Conservation (phyloP, 2,888 invertebrate species). For the Cloeon dipterum region DNA sequence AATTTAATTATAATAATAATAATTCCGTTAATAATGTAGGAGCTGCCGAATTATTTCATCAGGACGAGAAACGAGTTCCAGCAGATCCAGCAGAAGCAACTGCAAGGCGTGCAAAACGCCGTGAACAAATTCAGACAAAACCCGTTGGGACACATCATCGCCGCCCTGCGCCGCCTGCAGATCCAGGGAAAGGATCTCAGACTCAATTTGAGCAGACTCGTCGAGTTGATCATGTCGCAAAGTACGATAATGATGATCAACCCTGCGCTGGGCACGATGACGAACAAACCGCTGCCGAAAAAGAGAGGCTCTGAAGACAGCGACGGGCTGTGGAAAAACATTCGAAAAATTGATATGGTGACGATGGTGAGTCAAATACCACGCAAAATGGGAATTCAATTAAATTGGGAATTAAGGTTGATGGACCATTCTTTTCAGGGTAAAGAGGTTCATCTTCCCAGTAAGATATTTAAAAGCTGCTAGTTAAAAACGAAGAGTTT, state of each 20-base stretch:
- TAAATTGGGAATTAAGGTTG: too few species aligned
- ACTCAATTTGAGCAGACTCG: not conserved
- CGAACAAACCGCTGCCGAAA: not conserved
- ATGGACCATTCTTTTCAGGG: too few species aligned
- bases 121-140: too few species aligned
- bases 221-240: not conserved
- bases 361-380: not conserved
- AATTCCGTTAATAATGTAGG: slow-evolving; percentile 31
- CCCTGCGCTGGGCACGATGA: not conserved
- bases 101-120: too few species aligned
- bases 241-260: not conserved
- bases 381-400: not conserved
- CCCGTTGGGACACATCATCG: slow-evolving; percentile 18
- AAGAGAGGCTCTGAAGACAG: not conserved
- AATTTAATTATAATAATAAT: too few species aligned
- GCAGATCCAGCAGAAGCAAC: slow-evolving; percentile 35
- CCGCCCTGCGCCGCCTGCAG: not conserved
- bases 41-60: slow-evolving; percentile 50
- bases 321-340: not conserved
- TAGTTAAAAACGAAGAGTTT: too few species aligned
- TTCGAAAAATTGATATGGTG: not conserved
- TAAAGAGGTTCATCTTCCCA: too few species aligned
- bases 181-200: not conserved
- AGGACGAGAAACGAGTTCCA: slow-evolving; percentile 46
- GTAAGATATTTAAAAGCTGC: too few species aligned